These are phyloP conservation scores for Drosophila maculinotata DNA, from an alignment of 2,888 invertebrate genomes.

Conservation along the genomic window DNA sequence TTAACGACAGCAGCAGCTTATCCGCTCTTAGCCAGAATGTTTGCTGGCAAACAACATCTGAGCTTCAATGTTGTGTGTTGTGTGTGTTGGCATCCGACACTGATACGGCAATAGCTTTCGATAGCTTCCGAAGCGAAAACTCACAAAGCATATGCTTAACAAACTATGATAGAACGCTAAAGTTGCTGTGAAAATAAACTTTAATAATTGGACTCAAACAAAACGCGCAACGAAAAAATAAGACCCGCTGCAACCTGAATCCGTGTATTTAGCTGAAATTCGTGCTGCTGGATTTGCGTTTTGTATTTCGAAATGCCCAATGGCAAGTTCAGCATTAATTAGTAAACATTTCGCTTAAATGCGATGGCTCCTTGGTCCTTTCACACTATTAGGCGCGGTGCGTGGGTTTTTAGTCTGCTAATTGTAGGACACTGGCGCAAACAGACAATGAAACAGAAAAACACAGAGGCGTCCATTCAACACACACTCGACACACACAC, in stretches of 20 bases:
- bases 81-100: background rate
- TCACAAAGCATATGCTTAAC: background rate
- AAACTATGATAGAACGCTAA: background rate
- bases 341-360: conserved; percentile 66
- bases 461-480: conserved; percentile 43
- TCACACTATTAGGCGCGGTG: conserved; percentile 42
- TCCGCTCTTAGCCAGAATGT: background rate
- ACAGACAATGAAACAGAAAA: conserved; percentile 16
- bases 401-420: conserved; percentile 49
- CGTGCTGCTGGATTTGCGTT: background rate
- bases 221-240: background rate
- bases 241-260: background rate
- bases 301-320: conserved; percentile 79
- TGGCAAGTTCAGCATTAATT: conserved; percentile 66
- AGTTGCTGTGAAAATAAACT: no score
- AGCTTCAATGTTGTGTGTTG: background rate
- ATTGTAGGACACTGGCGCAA: conserved; percentile 42
- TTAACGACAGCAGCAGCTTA: background rate
- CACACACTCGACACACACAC: conserved; percentile 33
- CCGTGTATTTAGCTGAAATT: background rate
- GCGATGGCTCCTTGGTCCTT: conserved; percentile 26
- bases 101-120: no score
- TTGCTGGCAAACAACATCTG: background rate
- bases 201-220: background rate
- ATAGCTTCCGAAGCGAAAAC: background rate